Evolutionary conservation across 2,113 vertebrate genomes (phyloP), one percentile per base, ranked within the genome.

Genomic region (Spermophilus dauricus): DNA sequence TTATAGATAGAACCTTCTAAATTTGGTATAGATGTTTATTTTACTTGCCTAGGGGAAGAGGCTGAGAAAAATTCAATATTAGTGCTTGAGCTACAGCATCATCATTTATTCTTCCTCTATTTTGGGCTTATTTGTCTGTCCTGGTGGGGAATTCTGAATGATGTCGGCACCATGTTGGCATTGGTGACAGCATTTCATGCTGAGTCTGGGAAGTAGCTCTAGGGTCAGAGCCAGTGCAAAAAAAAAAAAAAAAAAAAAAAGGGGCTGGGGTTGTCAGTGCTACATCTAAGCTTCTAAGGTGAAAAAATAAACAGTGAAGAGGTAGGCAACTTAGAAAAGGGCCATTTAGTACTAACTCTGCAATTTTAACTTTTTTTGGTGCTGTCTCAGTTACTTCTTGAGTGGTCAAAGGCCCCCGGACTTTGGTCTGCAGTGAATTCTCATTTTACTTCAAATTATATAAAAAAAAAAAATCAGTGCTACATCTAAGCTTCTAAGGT

Each of bases 1-100:
- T 82, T 96, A 65, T 86, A 84, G 48, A 26, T 30, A 86, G 76
- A 88, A 4, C 8, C 42, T 87, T 91, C 45, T 69, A 48, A 81
- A 77, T 95, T 22, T 86, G 82, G 76, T 42, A n/a, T 28, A 22
- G 39, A 34, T 91, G 82, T 69, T 91, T 76, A 86, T 76, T 39
- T 91, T 77, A 28, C 51, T 61, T 70, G 77, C 77, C 84, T 3
- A 8, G 22, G 69, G 76, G 34, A 48, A 87, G 34, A 70, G 28
- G 34, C 34, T 63, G 39, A 70, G 95, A 69, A 63, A 89, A 83
- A 28, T 84, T 51, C 69, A 39, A 4, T 34, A 28, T n/a, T 28
- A 17, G 51, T 48, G 12, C 67, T 22, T 3, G 39, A 42, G 20
- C 51, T 6, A 28, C 8, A 83, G 48, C 58, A 5, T n/a, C 18